phyloP scores from a whole-genome alignment of 53 echinoderm and acorn worm genomes.

The Crossaster papposus region DNA sequence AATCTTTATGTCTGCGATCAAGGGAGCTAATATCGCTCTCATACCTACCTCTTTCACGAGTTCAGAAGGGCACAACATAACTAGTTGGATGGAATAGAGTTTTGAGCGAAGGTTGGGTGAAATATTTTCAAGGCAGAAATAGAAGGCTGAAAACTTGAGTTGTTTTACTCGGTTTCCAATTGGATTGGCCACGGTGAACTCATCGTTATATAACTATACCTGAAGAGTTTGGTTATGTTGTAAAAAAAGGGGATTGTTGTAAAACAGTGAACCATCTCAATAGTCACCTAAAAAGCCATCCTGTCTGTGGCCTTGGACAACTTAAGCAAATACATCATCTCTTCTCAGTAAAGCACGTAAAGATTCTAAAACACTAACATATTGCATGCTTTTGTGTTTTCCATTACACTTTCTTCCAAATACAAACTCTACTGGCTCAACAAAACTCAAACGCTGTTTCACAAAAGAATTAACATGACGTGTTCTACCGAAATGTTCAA shows the following conservation, averaged over 20 bases:
- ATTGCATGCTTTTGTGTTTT: conserved; percentile 31
- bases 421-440: conserved; percentile 56
- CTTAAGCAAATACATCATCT: conserved; percentile 58
- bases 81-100: conserved; percentile 43
- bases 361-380: conserved; percentile 62
- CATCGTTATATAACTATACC: conserved; percentile 24
- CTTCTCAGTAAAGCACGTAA: conserved; percentile 19
- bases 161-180: conserved; percentile 32
- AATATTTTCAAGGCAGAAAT: conserved; percentile 35
- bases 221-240: conserved; percentile 15
- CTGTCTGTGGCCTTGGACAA: conserved; percentile 22
- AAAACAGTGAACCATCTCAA: conserved; percentile 22
- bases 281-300: conserved; percentile 1
- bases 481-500: conserved; percentile 20
- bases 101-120: conserved; percentile 40
- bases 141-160: conserved; percentile 42
- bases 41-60: conserved; percentile 19
- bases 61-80: conserved; percentile 27
- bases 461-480: conserved; percentile 20
- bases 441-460: neutral
- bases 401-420: conserved; percentile 42
- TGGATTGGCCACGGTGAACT: conserved; percentile 6
- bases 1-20: conserved; percentile 25
- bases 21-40: conserved; percentile 1
- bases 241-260: conserved; percentile 8